phyloP scores from a whole-genome alignment of 2,888 invertebrate species.

The Petrolisthes cinctipes region DNA sequence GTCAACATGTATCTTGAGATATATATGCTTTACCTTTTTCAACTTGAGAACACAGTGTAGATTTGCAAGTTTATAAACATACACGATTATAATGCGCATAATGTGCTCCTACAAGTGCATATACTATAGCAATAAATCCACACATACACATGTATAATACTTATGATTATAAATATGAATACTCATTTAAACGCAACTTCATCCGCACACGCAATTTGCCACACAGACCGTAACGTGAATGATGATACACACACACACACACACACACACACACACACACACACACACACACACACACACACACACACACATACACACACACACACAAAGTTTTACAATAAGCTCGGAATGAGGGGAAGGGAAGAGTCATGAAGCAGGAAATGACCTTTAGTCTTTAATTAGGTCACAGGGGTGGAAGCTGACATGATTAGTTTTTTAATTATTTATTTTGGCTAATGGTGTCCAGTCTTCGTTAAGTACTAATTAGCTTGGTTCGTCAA shows the following conservation, averaged over 20 bases:
- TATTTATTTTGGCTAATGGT: conserved; percentile 11
- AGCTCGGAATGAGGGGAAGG: conserved; percentile 18
- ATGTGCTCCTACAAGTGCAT: too few species aligned
- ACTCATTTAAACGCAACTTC: neutral
- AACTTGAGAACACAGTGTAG: too few species aligned
- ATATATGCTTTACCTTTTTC: too few species aligned
- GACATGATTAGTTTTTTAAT: conserved; percentile 18
- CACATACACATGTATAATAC: neutral
- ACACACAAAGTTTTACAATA: conserved; percentile 21
- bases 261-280: conserved; percentile 26
- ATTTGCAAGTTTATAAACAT: too few species aligned
- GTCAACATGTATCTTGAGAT: too few species aligned
- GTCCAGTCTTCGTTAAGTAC: conserved; percentile 8
- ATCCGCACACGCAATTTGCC: neutral
- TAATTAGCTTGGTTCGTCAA: conserved; percentile 16
- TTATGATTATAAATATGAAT: too few species aligned
- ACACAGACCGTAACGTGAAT: neutral
- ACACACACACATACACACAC: conserved; percentile 16
- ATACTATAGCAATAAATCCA: neutral
- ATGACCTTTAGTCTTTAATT: conserved; percentile 30
- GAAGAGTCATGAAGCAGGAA: conserved; percentile 26
- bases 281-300: conserved; percentile 23
- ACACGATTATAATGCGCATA: too few species aligned
- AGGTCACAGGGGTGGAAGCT: conserved; percentile 28
- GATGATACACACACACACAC: neutral